These are phyloP conservation scores for Protosalanx chinensis DNA, from an alignment of 2,797 vertebrate species.

Conservation along the genomic window DNA sequence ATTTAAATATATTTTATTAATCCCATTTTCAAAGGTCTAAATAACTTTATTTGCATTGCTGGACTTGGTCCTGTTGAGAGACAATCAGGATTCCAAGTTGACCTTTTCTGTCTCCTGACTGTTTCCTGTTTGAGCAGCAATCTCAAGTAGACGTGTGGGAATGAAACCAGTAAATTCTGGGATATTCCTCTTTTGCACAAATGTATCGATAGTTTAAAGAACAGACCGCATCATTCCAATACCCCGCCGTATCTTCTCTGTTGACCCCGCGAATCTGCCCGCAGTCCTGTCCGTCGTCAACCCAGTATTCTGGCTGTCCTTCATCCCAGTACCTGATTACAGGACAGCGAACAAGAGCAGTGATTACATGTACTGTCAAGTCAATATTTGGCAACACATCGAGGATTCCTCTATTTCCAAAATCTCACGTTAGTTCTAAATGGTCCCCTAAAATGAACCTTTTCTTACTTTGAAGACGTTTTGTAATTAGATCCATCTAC, in stretches of 20 bases:
- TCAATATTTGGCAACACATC: no score
- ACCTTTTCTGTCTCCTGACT: no score
- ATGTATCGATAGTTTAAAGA: slow-evolving; percentile 38
- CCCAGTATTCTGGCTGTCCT: slow-evolving; percentile 70
- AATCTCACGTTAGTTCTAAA: no score
- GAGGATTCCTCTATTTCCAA: no score
- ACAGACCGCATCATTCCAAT: slow-evolving; percentile 69
- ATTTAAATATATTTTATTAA: no score
- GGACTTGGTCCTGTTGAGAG: background rate
- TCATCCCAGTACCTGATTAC: slow-evolving; percentile 61
- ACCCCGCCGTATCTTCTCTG: no score
- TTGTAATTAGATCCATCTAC: slow-evolving; percentile 66
- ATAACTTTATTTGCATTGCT: no score
- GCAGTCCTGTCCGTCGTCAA: slow-evolving; percentile 67
- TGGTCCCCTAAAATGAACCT: background rate
- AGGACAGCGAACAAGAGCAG: background rate
- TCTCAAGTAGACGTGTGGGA: no score
- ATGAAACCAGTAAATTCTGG: background rate
- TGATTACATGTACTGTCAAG: background rate
- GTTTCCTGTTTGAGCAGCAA: no score
- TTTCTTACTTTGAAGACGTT: slow-evolving; percentile 53
- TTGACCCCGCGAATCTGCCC: slow-evolving; percentile 54
- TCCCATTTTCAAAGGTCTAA: no score
- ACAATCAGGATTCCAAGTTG: background rate
- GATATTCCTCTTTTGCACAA: slow-evolving; percentile 51